A percentile compares a stretch with the other conserved stretches of the same genome.
These are phyloP conservation scores for Megaustenia siamemsis DNA, from an alignment of 2,888 invertebrate genomes.

Conservation along the genomic window DNA sequence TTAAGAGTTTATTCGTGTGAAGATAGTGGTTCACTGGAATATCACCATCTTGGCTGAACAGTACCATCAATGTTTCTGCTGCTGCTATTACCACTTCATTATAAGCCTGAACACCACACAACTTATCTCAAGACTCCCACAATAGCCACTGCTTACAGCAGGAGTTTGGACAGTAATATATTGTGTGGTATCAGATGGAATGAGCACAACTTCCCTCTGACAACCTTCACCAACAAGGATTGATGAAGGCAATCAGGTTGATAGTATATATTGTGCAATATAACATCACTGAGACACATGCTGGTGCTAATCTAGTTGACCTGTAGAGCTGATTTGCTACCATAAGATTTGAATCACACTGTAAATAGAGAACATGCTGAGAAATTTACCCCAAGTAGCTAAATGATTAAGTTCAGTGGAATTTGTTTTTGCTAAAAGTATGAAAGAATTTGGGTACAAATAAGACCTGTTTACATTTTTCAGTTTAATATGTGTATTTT, in stretches of 20 bases:
- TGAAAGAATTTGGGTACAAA: not conserved
- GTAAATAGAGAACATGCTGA: not conserved
- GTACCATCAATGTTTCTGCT: not conserved
- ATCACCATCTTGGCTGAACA: not conserved
- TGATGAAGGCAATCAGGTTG: slow-evolving; percentile 8
- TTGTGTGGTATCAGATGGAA: slow-evolving; percentile 18
- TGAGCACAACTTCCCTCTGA: slow-evolving; percentile 45
- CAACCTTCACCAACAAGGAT: not conserved
- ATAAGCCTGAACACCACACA: not conserved
- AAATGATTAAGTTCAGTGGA: not conserved
- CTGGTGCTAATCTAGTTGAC: not conserved
- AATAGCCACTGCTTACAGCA: not conserved
- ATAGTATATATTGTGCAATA: slow-evolving; percentile 37
- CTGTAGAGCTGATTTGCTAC: not conserved
- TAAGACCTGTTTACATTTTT: not conserved
- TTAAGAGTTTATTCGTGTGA: not conserved
- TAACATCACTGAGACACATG: not conserved
- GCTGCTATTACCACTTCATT: not conserved
- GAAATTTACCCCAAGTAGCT: not conserved
- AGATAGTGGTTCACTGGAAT: not conserved
- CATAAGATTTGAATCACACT: not conserved
- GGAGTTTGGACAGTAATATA: slow-evolving; percentile 33
- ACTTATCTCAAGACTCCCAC: not conserved
- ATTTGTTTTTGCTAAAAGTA: not conserved
- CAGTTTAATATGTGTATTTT: not conserved